Evolutionary conservation across 2,888 invertebrate genomes (phyloP), one percentile per base, ranked within the genome.

Genomic region (Eilema caniola): DNA sequence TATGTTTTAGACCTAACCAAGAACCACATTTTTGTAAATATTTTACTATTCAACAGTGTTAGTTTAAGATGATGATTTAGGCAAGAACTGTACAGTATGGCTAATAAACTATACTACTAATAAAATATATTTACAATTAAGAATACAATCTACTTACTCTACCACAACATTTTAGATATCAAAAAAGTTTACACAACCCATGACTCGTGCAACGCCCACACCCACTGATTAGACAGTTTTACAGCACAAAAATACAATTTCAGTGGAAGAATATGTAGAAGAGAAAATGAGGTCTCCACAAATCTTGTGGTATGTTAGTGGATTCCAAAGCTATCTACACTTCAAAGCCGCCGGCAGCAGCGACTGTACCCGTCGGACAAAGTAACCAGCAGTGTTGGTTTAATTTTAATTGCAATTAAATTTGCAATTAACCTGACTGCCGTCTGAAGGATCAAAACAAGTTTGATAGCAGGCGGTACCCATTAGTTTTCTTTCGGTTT

Each of bases 141-240:
- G 3, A 47, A 20, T 47, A 47, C 47, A 53, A 53, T 53, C 53
- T 53, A 53, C 53, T 53, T 53, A 66, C 60, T 31, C 31, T 62
- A 70, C 70, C 62, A 66, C 66, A 65, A 70, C 33, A 65, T 70
- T 66, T 59, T 64, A 59, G 41, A 66, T 25, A n/a, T 25, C 23
- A 24, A 56, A 20, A 33, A 59, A 47, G 24, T n/a, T n/a, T 24
- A 59, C 67, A 66, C 25, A 53, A 62, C 47, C 20, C 53, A 23
- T 24, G 61, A 47, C 20, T 24, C 47, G 23, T 12, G 33, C 56
- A 57, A 37, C 53, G 28, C 53, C 47, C 25, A 12, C 47, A 67
- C 60, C 67, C 60, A 33, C 59, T 37, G 33, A 28, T n/a, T 24
- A 7, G 12, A 41, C 10, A 62, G 3, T 16, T 28, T 31, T 28